Evolutionary conservation across 92 coral and sea anemone species (phyloP), one percentile per base, ranked within the genome.

Genomic region (Paragorgia papillata): DNA sequence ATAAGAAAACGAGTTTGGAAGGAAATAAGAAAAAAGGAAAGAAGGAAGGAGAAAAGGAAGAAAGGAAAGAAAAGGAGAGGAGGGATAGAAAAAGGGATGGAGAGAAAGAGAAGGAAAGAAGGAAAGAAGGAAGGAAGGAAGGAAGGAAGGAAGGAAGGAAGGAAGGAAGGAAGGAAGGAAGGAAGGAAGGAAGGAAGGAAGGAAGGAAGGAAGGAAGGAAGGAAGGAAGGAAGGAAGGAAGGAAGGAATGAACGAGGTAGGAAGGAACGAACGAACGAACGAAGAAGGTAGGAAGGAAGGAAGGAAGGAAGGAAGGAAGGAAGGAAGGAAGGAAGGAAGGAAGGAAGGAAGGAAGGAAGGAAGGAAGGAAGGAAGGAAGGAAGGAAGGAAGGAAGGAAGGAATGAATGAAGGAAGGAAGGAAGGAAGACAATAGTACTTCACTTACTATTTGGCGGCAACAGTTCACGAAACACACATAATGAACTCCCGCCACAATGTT

Each of bases 401-500:
- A 37, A 37, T 4, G 10, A 37, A 37, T 4, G 43, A 37, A 37
- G 10, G 10, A 37, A 37, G 6, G 10, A 37, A 37, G 10, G 10
- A 37, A 10, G 43, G 10, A 37, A 37, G 43, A 37, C 4, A 37
- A 10, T 10, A 10, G 10, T 37, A 4, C 43, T 4, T 37, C 25
- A 70, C 97, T 85, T 85, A 94, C 98, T 94, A 43, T 91, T 94
- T 30, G 98, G 97, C 33, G 98, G 98, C 59, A 94, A 73, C 10
- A 94, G 90, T 67, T 94, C 98, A 46, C 98, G 81, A 79, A 94
- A 94, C 55, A 94, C 96, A 83, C 98, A 94, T 39, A 94, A 83
- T 9, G 98, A 86, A 78, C 97, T 94, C 2, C 98, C 98, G 13
- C 98, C 93, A 69, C 97, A 94, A 68, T 94, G 98, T 69, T 94